Conservation (phyloP, 2,888 invertebrate genomes). For the Anthoptus insignis region DNA sequence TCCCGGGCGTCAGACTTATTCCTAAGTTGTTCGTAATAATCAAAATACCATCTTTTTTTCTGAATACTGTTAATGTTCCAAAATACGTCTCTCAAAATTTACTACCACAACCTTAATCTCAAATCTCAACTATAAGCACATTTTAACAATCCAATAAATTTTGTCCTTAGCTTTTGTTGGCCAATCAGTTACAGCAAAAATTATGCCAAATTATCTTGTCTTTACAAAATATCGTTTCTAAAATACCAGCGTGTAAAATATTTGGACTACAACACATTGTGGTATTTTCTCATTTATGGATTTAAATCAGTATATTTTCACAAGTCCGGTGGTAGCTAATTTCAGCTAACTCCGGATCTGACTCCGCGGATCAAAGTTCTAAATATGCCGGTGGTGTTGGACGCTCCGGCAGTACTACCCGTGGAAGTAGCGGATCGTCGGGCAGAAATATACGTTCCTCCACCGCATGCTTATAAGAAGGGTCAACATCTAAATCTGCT, state of each 20-base stretch:
- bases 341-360: constrained; percentile 77
- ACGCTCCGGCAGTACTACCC: constrained; percentile 81
- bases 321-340: constrained; percentile 67
- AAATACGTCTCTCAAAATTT: constrained; percentile 83
- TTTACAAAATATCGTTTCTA: constrained; percentile 52
- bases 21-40: constrained; percentile 65
- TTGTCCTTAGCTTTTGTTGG: constrained; percentile 30
- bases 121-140: constrained; percentile 78
- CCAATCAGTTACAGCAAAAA: constrained; percentile 17
- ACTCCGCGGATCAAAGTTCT: constrained; percentile 84
- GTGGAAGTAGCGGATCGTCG: constrained; percentile 86
- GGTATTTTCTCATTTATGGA: constrained; percentile 28
- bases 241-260: constrained; percentile 57
- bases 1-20: constrained; percentile 72
- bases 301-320: constrained; percentile 64
- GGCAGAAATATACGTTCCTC: constrained; percentile 88
- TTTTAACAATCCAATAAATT: constrained; percentile 78
- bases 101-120: constrained; percentile 84
- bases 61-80: constrained; percentile 81
- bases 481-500: constrained; percentile 88
- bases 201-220: constrained; percentile 21
- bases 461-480: constrained; percentile 88
- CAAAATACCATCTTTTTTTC: constrained; percentile 75
- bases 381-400: constrained; percentile 87
- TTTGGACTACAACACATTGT: constrained; percentile 48